Conservation (phyloP, 2,888 invertebrate species). For the Acanthococcus lagerstroemiae region DNA sequence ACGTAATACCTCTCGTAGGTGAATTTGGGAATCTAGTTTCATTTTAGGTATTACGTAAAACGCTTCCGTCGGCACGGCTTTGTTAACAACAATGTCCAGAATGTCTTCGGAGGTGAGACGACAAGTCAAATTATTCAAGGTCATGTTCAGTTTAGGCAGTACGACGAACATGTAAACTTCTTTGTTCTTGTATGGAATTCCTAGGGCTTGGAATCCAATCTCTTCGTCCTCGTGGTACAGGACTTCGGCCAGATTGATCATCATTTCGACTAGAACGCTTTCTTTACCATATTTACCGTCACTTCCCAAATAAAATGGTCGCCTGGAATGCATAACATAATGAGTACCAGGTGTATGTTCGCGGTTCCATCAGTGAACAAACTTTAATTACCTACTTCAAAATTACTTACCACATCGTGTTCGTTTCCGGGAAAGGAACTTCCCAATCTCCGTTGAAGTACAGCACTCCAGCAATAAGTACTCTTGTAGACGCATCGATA, state of each 20-base stretch:
- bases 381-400: background rate
- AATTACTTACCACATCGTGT: constrained; percentile 47
- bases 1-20: constrained; percentile 49
- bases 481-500: constrained; percentile 49
- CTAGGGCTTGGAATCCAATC: constrained; percentile 44
- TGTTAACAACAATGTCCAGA: constrained; percentile 36
- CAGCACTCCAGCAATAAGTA: constrained; percentile 57
- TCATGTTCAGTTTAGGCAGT: constrained; percentile 41
- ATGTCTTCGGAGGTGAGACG: constrained; percentile 47
- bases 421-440: constrained; percentile 50
- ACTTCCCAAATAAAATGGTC: constrained; percentile 36
- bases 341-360: background rate
- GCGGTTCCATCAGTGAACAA: background rate
- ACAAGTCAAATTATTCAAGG: constrained; percentile 41
- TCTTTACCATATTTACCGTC: constrained; percentile 44
- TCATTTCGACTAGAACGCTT: constrained; percentile 48
- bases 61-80: constrained; percentile 31
- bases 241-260: constrained; percentile 54
- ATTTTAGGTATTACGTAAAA: constrained; percentile 53
- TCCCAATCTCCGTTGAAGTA: constrained; percentile 66
- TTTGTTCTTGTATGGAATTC: constrained; percentile 43
- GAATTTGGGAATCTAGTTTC: constrained; percentile 52
- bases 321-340: constrained; percentile 32
- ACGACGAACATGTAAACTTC: constrained; percentile 45
- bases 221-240: constrained; percentile 48